Base-by-base conservation (phyloP, 2,113 vertebrate species). In the Oreocharis arfaki region DNA sequence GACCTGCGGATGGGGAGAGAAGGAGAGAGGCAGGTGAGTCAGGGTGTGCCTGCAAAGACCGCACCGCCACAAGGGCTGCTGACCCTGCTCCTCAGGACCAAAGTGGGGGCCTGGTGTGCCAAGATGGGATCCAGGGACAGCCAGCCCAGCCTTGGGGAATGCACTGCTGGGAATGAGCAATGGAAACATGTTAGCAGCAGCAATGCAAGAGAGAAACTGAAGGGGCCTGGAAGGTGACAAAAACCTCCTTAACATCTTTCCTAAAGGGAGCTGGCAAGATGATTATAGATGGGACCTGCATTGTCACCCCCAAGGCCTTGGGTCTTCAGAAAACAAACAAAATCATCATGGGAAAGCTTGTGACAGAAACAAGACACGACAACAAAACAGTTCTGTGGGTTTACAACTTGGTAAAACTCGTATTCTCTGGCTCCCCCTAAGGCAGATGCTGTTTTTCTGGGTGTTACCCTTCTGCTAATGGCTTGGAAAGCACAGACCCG, bases 1-100 rank as follows among this genome's bases (percentile, higher is more conserved):
- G 97, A 98, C 98, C 98, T 98, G 93, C 95, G 95, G 59, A 63
- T 4, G 3, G 42, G n/a, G 75, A 95, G 50, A 95, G 80, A 95
- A 96, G 94, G 77, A 77, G 73, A 97, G 59, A 88, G 69, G 56
- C 50, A 18, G 37, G 65, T 87, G 67, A 96, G 85, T 33, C 52
- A 6, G 21, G 42, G 46, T 8, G 22, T 5, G 44, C 41, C 75
- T 2, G 0, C 2, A 2, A 16, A 67, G 46, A 78, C 9, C 56
- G n/a, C 26, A 6, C 24, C 57, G 23, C 17, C 35, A 7, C 61
- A 5, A 13, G 41, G 6, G 16, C 61, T 4, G 2, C 44, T 0
- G 4, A 30, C 13, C 28, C 46, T 0, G 1, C 60, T 82, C 9
- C 11, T 13, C 1, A 1, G 61, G 41, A 33, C 14, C 16, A 2